Percentiles rank a stretch among this genome's conserved stretches.
phyloP scores from a whole-genome alignment of 2,797 vertebrate species.

The Telmatherina bonti region DNA sequence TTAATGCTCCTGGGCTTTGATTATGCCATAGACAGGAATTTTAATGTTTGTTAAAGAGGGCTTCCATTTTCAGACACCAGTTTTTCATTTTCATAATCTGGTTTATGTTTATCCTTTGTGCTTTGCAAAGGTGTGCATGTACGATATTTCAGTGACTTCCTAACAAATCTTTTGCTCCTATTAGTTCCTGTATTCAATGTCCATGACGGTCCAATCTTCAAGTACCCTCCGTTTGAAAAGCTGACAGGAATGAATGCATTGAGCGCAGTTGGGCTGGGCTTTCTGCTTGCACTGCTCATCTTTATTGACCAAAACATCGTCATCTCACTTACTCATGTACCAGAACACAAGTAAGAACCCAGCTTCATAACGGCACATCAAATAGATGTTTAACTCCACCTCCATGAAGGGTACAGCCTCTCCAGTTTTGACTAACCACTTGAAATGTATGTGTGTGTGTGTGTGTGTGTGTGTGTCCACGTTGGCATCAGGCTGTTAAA shows the following conservation, averaged over 20 bases:
- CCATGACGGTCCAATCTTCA: conserved; percentile 84
- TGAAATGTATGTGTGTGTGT: conserved; percentile 35
- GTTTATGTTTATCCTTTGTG: background rate
- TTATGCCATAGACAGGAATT: conserved; percentile 18
- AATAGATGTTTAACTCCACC: too few species aligned
- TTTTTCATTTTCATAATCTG: background rate
- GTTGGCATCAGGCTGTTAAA: conserved; percentile 87
- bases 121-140: background rate
- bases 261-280: conserved; percentile 89
- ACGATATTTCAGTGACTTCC: conserved; percentile 4
- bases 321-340: conserved; percentile 92
- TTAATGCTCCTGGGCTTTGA: conserved; percentile 6
- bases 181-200: conserved; percentile 87
- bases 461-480: conserved; percentile 21
- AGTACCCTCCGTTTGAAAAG: conserved; percentile 84
- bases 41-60: conserved; percentile 27
- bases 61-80: background rate
- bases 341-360: conserved; percentile 90
- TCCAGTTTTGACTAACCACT: conserved; percentile 9
- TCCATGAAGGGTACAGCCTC: background rate
- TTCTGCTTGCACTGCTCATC: conserved; percentile 94
- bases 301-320: conserved; percentile 98
- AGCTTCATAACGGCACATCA: background rate
- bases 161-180: background rate
- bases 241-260: conserved; percentile 85